Evolutionary conservation across 1,140 invertebrate genomes (phyloP).

Genomic region (Euschistus heros): DNA sequence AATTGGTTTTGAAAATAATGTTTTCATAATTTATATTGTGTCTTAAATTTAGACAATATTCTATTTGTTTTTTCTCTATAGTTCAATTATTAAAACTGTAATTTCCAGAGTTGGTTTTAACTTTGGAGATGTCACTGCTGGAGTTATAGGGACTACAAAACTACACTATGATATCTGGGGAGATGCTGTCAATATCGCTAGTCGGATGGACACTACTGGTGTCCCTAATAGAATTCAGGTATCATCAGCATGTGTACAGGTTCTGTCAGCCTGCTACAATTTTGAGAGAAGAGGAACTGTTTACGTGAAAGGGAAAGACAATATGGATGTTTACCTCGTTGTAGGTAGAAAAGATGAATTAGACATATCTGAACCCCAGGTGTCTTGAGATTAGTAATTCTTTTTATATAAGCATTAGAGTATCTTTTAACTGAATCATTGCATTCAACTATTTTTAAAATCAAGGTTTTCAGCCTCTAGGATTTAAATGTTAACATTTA

Average conservation of each 20-base stretch:
- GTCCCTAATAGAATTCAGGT: constrained; percentile 71
- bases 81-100: no score
- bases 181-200: constrained; percentile 94
- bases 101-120: constrained; percentile 41
- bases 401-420: not conserved
- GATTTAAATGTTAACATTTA: no score
- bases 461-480: no score
- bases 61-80: not conserved
- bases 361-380: not conserved
- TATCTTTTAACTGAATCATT: not conserved
- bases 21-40: no score
- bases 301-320: constrained; percentile 90
- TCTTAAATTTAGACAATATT: no score
- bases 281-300: constrained; percentile 76
- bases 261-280: constrained; percentile 43
- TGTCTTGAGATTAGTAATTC: constrained; percentile 1
- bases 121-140: constrained; percentile 82
- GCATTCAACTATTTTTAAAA: not conserved
- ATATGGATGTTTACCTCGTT: constrained; percentile 80
- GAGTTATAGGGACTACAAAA: constrained; percentile 89
- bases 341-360: constrained; percentile 21
- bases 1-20: no score
- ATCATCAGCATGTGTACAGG: constrained; percentile 9
- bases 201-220: constrained; percentile 88
- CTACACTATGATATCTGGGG: constrained; percentile 98